phyloP scores from a whole-genome alignment of 2,113 vertebrate genomes.

The Physeter macrocephalus region DNA sequence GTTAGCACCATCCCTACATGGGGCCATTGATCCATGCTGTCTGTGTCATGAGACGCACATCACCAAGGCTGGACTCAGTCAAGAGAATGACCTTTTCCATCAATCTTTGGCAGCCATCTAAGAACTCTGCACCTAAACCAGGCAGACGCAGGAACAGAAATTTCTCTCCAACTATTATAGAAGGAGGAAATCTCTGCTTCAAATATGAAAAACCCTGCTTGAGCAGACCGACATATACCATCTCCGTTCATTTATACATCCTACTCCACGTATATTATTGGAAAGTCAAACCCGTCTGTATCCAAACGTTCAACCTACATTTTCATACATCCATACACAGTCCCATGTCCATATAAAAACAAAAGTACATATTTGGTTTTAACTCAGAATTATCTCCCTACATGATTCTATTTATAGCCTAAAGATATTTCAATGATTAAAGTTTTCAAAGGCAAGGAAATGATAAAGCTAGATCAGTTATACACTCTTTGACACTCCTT shows the following conservation, averaged over 20 bases:
- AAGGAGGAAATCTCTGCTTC: conserved; percentile 9
- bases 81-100: background rate
- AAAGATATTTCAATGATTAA: conserved; percentile 51
- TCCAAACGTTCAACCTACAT: conserved; percentile 26
- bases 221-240: background rate
- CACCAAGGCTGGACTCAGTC: background rate
- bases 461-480: conserved; percentile 15
- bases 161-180: background rate
- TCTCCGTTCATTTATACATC: background rate
- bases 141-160: background rate
- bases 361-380: conserved; percentile 53
- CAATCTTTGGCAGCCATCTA: background rate
- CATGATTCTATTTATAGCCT: conserved; percentile 47
- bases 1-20: background rate
- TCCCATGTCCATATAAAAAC: conserved; percentile 51
- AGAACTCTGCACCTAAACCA: background rate
- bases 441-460: conserved; percentile 44
- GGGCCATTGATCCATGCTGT: background rate
- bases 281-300: conserved; percentile 18
- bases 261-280: background rate
- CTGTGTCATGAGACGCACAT: background rate
- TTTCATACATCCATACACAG: conserved; percentile 37
- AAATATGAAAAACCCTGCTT: background rate
- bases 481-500: conserved; percentile 20
- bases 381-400: conserved; percentile 30